Evolutionary conservation across 2,888 invertebrate species (phyloP), one percentile per base, ranked within the genome.

Genomic region (Seladonia tumulorum): DNA sequence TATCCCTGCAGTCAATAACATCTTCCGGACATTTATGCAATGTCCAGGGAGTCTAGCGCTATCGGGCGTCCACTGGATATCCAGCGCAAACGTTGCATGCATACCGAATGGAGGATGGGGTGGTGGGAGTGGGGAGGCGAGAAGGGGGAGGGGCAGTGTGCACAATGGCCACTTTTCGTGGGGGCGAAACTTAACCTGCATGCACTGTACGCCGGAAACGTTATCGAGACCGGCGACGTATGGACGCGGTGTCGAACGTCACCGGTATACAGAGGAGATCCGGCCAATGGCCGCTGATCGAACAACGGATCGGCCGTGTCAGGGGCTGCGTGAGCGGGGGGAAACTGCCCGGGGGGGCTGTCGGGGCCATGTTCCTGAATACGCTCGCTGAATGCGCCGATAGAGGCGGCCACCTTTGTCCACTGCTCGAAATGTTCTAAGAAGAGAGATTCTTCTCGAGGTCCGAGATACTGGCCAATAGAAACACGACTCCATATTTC

Each of bases 11-110:
- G 85, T 85, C 85, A 86, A 85, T 86, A 86, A 85, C 85, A 86
- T 86, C 80, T 86, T 86, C 79, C 85, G 85, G 80, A 85, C 85
- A 80, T 86, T 86, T 86, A 85, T 85, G 80, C 85, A 85, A 81
- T 75, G 76, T 78, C 80, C 77, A 86, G 85, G 71, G 84, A 68
- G 68, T 68, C 68, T 22, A 22, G 78, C 71, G 80, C 85, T 85
- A 86, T 85, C 85, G 71, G 77, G 53, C 2, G 57, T 3, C 29
- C 68, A 66, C 53, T 63, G 70, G 80, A 77, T 86, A 81, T 85
- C 85, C 77, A 75, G 57, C 66, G 77, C 85, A 77, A 86, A 81
- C 85, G 85, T 78, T 80, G 74, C 85, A 85, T 86, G 85, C 85
- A 85, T 85, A 86, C 85, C 39, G 85, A 85, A 86, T 86, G 63